Conservation (phyloP, 1,140 invertebrate genomes). For the Calycopis cecrops region DNA sequence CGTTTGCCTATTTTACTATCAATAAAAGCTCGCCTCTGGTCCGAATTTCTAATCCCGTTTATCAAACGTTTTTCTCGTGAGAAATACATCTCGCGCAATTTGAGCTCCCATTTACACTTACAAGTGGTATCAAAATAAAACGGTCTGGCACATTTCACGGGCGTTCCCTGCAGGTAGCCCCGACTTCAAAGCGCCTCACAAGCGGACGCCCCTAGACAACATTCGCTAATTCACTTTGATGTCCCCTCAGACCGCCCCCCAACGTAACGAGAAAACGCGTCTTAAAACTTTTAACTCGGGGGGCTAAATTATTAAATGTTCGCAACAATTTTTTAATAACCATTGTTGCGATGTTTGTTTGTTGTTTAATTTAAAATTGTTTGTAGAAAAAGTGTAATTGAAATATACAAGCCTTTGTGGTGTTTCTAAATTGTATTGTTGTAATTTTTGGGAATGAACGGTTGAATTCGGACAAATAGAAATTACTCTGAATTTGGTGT, state of each 20-base stretch:
- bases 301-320: slow-evolving; percentile 48
- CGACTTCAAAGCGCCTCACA: slow-evolving; percentile 65
- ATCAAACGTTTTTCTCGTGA: neutral
- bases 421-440: no score
- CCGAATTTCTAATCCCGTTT: no score
- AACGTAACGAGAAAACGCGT: slow-evolving; percentile 60
- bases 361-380: slow-evolving; percentile 13
- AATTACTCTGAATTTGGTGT: no score
- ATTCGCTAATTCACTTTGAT: slow-evolving; percentile 69
- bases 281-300: slow-evolving; percentile 58
- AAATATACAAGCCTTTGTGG: no score
- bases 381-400: neutral
- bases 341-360: slow-evolving; percentile 33
- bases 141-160: slow-evolving; percentile 47
- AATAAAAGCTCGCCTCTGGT: no score
- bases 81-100: neutral
- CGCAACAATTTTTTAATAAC: slow-evolving; percentile 44
- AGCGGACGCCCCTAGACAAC: slow-evolving; percentile 65
- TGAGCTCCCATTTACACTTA: slow-evolving; percentile 7
- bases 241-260: slow-evolving; percentile 34
- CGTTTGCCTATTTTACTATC: no score
- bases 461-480: no score
- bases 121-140: slow-evolving; percentile 45
- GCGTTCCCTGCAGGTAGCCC: slow-evolving; percentile 46
- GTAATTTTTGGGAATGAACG: no score